Evolutionary conservation across 2,797 vertebrate genomes (phyloP), one percentile per base, ranked within the genome.

Genomic region (Sebastes steindachneri): DNA sequence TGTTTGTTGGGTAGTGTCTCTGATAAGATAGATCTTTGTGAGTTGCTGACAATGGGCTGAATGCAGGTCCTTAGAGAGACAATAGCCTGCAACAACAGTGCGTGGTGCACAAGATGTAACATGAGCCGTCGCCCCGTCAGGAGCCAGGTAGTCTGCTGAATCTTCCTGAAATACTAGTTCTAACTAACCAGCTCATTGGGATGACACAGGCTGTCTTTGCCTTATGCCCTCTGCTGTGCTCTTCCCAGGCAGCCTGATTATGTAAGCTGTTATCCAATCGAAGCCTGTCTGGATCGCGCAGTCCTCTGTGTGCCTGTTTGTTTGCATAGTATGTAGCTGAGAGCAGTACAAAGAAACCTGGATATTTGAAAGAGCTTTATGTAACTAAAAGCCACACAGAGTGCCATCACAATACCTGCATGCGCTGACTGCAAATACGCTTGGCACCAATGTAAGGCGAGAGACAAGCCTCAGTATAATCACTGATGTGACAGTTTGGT

Each of bases 241-340:
- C 89, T 88, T 89, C 86, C 86, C 87, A 87, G 89, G 87, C 92
- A 86, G 90, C 78, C 86, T 80, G 92, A 92, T 95, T 94, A 95
- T 91, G 89, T 95, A 95, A 95, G 92, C 84, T 90, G 91, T 94
- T 95, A 94, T 95, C 90, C 93, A 94, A 93, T 93, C 88, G 66
- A 93, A 93, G 84, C 25, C 84, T 80, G 88, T 87, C 91, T 94
- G 91, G 92, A 90, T 89, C 48, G 66, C 89, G 31, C 79, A 87
- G 93, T 92, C 86, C 92, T 83, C 89, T 75, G 77, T 83, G 88
- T 68, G 86, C 92, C 84, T 91, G 91, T 89, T 91, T 94, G 92
- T 94, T 94, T 95, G 90, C 89, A 90, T 84, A 90, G 91, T 83
- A 68, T 90, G 86, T 85, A 88, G 88, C 90, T 86, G 88, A 85